Conservation (phyloP, 2,888 invertebrate species). For the Nematopogon swammerdamellus region DNA sequence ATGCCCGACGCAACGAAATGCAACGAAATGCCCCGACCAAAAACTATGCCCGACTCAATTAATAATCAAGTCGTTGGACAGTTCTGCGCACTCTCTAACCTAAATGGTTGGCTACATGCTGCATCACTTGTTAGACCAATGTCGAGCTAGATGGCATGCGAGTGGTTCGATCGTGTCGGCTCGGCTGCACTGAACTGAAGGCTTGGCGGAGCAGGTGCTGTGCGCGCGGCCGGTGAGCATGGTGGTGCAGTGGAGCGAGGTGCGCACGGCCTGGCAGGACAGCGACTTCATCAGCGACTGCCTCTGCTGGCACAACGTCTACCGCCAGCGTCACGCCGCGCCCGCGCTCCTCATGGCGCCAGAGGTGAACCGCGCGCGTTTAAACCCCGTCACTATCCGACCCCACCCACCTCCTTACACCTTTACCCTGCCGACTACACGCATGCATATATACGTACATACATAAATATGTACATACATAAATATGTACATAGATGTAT, state of each 20-base stretch:
- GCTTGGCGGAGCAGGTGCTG: conserved; percentile 65
- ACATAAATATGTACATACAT: too few relatives aligned
- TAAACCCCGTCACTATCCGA: not conserved
- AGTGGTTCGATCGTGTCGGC: too few relatives aligned
- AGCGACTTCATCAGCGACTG: conserved; percentile 80
- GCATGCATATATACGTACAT: not conserved
- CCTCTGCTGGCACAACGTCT: conserved; percentile 80
- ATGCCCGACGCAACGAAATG: too few relatives aligned
- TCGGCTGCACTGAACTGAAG: too few relatives aligned
- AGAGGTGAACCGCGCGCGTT: conserved; percentile 57
- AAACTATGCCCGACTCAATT: too few relatives aligned
- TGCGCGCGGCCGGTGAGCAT: conserved; percentile 65
- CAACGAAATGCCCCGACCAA: too few relatives aligned
- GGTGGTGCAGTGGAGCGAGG: conserved; percentile 67
- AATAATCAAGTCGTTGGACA: too few relatives aligned
- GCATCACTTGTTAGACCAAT: too few relatives aligned
- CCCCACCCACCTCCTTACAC: not conserved
- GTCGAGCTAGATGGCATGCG: too few relatives aligned
- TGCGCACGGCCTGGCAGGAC: conserved; percentile 73
- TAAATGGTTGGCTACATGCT: too few relatives aligned
- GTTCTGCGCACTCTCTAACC: too few relatives aligned
- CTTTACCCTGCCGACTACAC: not conserved
- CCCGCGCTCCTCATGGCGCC: conserved; percentile 72
- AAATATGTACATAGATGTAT: too few relatives aligned
- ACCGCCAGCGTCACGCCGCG: conserved; percentile 71